Percentiles rank a stretch among this genome's conserved stretches.
Conservation (phyloP, 2,797 vertebrate genomes). For the Propithecus perrieri region DNA sequence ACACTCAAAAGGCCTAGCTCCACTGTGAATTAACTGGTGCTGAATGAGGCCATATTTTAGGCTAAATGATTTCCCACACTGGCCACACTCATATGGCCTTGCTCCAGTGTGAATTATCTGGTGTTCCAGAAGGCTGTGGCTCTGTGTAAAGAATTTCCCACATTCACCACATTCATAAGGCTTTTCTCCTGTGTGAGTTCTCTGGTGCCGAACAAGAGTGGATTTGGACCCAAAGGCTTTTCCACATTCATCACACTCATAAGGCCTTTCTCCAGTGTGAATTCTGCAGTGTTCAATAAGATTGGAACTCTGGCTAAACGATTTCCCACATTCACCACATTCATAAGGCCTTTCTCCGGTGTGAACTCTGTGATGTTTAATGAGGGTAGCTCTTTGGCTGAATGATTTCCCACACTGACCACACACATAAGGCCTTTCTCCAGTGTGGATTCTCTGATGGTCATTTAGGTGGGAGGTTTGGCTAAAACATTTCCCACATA, state of each 20-base stretch:
- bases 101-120: constrained; percentile 3
- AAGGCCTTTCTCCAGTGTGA: constrained; percentile 52
- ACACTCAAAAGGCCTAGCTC: constrained; percentile 41
- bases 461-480: constrained; percentile 12
- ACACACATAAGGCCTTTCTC: constrained; percentile 40
- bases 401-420: constrained; percentile 48
- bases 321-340: constrained; percentile 58
- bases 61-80: constrained; percentile 54
- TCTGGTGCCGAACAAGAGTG: constrained; percentile 47
- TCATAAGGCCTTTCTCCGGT: constrained; percentile 56
- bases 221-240: constrained; percentile 63
- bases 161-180: constrained; percentile 45
- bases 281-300: constrained; percentile 43
- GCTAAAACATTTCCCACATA: not conserved
- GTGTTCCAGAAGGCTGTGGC: constrained; percentile 30
- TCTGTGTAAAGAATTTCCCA: constrained; percentile 53
- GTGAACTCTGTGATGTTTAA: constrained; percentile 42
- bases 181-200: constrained; percentile 49
- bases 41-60: constrained; percentile 32
- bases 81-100: constrained; percentile 6
- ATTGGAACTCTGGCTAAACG: constrained; percentile 60
- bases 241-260: constrained; percentile 46
- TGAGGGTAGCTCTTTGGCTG: constrained; percentile 11
- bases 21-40: constrained; percentile 55
- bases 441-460: constrained; percentile 1